Conservation (phyloP, 2,113 vertebrate genomes). For the Serinus canaria region DNA sequence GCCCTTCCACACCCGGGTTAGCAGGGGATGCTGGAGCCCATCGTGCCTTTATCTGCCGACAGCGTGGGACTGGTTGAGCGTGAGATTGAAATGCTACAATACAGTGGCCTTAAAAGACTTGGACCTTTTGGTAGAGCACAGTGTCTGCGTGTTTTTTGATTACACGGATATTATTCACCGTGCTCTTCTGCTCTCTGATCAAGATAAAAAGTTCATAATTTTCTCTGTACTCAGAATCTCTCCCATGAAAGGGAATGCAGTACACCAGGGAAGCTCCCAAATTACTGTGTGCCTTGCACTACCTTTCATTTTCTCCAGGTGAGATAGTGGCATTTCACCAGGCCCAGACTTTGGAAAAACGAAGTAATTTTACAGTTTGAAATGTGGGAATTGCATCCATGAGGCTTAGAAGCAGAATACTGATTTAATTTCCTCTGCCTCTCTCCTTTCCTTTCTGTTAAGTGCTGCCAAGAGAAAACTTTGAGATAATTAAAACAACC, state of each 20-base stretch:
- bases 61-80: not conserved
- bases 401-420: not conserved
- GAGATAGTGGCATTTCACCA: not conserved
- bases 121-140: not conserved
- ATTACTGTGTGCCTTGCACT: not conserved
- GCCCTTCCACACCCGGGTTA: not conserved
- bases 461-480: not conserved
- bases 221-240: not conserved
- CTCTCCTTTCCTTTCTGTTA: not conserved
- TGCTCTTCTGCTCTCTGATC: not conserved
- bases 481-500: not conserved
- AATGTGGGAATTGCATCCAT: accelerated
- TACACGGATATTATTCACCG: not conserved
- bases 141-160: not conserved
- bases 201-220: not conserved
- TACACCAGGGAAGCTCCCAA: not conserved
- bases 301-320: not conserved
- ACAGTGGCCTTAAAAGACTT: not conserved
- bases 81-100: not conserved
- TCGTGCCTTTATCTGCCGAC: not conserved
- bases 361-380: not conserved
- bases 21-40: accelerated
- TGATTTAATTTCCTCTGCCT: not conserved
- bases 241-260: not conserved
- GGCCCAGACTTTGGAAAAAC: not conserved